Conservation (phyloP, 2,113 vertebrate genomes). For the Junco hyemalis region DNA sequence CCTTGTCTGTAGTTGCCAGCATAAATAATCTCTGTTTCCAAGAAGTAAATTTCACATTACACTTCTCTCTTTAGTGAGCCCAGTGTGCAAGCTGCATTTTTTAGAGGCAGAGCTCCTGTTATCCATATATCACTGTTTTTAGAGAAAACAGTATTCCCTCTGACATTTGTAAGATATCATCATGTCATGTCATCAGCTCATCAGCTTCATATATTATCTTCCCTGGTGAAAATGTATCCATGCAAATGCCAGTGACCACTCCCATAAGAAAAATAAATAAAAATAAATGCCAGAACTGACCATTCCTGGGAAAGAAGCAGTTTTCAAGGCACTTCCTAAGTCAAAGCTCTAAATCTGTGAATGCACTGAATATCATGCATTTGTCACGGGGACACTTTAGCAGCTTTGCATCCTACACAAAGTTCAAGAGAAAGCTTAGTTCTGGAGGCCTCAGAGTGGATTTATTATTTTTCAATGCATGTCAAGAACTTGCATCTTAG, state of each 20-base stretch:
- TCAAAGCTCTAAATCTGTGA: background rate
- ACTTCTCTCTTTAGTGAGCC: background rate
- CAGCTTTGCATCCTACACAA: background rate
- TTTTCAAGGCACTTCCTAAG: background rate
- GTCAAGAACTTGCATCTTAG: background rate
- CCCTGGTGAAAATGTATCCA: background rate
- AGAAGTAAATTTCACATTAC: constrained; percentile 11
- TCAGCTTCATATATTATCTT: constrained; percentile 7
- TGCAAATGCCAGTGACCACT: background rate
- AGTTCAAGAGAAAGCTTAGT: background rate
- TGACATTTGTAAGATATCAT: background rate
- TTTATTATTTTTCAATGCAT: background rate
- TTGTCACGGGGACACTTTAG: background rate
- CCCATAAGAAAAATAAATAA: background rate
- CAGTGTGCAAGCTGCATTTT: background rate
- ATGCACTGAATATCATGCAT: background rate
- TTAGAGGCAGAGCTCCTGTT: background rate
- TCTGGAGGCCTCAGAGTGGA: background rate
- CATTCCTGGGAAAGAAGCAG: background rate
- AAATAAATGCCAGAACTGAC: background rate
- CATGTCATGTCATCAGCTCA: background rate
- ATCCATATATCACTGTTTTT: constrained; percentile 1
- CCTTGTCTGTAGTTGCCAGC: constrained; percentile 28
- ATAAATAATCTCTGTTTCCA: constrained; percentile 28
- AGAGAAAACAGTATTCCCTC: constrained; percentile 3